These are phyloP conservation scores for Chrysomallon squamiferum DNA, from an alignment of 1,140 invertebrate species.

Conservation along the genomic window DNA sequence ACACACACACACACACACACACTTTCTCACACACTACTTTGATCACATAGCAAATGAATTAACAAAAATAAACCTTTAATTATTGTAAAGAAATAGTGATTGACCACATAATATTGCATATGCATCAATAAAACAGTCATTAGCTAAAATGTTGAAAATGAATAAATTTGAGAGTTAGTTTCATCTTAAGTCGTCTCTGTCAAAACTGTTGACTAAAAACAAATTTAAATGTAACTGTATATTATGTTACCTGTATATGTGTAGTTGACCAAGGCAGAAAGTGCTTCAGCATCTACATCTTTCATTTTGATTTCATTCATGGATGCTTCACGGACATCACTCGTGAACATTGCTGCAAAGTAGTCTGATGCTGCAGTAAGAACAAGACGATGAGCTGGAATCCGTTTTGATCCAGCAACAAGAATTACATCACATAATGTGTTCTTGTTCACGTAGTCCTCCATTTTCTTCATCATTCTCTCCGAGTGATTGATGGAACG, in stretches of 20 bases:
- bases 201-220: no score
- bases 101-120: no score
- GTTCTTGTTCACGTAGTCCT: slow-evolving; percentile 78
- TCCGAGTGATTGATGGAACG: slow-evolving; percentile 81
- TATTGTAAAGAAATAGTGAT: no score
- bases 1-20: no score
- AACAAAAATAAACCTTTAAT: no score
- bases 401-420: slow-evolving; percentile 67
- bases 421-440: slow-evolving; percentile 58
- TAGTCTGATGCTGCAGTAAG: slow-evolving; percentile 91
- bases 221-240: neutral
- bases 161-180: no score
- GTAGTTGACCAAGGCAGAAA: slow-evolving; percentile 83
- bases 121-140: no score
- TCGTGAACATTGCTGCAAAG: slow-evolving; percentile 95
- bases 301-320: slow-evolving; percentile 84
- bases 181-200: no score
- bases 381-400: slow-evolving; percentile 76
- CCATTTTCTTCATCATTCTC: slow-evolving; percentile 80
- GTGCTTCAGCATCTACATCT: slow-evolving; percentile 83
- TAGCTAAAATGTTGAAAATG: no score
- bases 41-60: no score
- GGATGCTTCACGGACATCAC: slow-evolving; percentile 81
- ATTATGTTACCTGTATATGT: slow-evolving; percentile 80
- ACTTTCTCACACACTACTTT: no score